phyloP scores from a whole-genome alignment of 2,888 invertebrate species.

The Chaetogeoica ovagalla region DNA sequence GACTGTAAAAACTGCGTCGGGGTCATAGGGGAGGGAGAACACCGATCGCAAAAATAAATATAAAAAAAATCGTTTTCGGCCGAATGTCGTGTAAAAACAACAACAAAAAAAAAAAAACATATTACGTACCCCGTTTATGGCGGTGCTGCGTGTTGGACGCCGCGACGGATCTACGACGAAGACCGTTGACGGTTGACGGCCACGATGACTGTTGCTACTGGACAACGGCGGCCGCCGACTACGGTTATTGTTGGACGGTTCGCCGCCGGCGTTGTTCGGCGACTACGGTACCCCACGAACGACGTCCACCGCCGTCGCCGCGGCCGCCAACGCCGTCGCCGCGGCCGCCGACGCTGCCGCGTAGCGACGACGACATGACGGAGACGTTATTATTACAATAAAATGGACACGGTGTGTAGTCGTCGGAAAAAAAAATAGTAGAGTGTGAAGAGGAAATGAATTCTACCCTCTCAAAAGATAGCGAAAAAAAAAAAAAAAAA shows the following conservation, averaged over 20 bases:
- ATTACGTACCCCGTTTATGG: too few relatives aligned
- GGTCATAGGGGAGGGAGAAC: not conserved
- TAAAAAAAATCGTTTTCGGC: too few relatives aligned
- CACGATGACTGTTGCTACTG: not conserved
- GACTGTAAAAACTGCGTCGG: not conserved
- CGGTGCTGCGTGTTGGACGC: slow-evolving; percentile 6
- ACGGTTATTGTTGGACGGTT: not conserved
- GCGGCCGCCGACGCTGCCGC: not conserved
- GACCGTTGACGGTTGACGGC: not conserved
- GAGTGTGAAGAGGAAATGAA: too few relatives aligned
- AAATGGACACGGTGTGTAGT: not conserved
- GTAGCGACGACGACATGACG: not conserved
- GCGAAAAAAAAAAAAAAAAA: too few relatives aligned
- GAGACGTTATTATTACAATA: too few relatives aligned
- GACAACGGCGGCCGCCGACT: not conserved
- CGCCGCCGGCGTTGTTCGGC: not conserved
- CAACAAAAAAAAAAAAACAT: too few relatives aligned
- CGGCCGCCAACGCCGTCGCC: not conserved
- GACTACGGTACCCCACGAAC: too few relatives aligned
- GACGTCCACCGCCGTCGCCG: not conserved
- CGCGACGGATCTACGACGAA: slow-evolving; percentile 21
- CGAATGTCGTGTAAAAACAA: too few relatives aligned
- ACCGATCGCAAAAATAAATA: too few relatives aligned
- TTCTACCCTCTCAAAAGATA: too few relatives aligned
- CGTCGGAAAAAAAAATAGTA: not conserved